Conservation (phyloP, 2,888 invertebrate genomes). For the Zhuqinia jingwanae region DNA sequence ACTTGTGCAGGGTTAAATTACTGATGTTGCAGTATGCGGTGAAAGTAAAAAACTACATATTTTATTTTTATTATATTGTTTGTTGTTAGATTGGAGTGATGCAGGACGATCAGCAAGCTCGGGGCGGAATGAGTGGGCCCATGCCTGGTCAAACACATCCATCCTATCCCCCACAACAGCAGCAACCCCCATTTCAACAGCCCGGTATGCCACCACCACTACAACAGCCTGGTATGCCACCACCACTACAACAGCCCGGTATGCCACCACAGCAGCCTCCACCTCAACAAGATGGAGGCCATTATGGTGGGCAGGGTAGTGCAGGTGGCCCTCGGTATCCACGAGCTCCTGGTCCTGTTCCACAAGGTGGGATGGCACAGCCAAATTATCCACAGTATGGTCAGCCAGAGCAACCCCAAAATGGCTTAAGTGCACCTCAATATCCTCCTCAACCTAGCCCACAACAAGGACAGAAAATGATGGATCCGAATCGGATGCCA, state of each 20-base stretch:
- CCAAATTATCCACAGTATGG: constrained; percentile 60
- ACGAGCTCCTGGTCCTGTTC: constrained; percentile 48
- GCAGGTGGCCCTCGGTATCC: constrained; percentile 57
- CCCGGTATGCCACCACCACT: constrained; percentile 69
- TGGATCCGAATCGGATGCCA: constrained; percentile 91
- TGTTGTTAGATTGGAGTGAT: too few relatives aligned
- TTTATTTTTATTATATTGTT: too few relatives aligned
- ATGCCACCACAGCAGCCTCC: constrained; percentile 67
- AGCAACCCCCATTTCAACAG: too few relatives aligned
- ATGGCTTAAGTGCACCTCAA: constrained; percentile 29
- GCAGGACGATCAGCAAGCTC: too few relatives aligned
- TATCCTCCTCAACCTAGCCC: constrained; percentile 51
- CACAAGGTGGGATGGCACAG: constrained; percentile 56
- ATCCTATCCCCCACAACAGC: too few relatives aligned
- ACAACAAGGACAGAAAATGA: constrained; percentile 80
- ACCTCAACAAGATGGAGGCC: constrained; percentile 65
- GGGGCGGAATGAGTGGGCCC: too few relatives aligned
- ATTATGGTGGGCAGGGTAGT: constrained; percentile 31
- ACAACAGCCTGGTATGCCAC: constrained; percentile 68
- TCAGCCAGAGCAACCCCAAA: constrained; percentile 16
- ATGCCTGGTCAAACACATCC: too few relatives aligned
- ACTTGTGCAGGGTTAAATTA: too few relatives aligned
- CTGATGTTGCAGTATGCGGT: too few relatives aligned
- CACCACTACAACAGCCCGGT: constrained; percentile 41
- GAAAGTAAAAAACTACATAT: too few relatives aligned